Evolutionary conservation across 2,113 vertebrate genomes (phyloP).

Genomic region (Choloepus hoffmanni): DNA sequence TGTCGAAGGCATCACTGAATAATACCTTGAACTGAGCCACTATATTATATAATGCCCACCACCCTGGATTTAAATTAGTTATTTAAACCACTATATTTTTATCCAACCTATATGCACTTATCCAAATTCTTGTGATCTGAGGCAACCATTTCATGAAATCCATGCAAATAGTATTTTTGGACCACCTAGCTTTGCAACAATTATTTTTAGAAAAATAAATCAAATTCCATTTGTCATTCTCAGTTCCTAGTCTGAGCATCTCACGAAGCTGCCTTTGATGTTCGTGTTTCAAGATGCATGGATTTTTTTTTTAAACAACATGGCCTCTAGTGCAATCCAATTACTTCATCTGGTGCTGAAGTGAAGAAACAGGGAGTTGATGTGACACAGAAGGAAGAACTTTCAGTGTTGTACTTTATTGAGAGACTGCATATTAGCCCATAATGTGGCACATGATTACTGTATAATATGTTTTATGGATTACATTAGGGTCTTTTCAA

Average conservation of each 20-base stretch:
- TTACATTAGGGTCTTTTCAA: not conserved
- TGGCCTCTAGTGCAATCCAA: slow-evolving; percentile 23
- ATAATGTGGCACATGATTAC: not conserved
- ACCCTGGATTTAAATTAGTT: not conserved
- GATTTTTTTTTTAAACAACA: not conserved
- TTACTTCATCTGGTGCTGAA: slow-evolving; percentile 22
- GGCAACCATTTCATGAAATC: not conserved
- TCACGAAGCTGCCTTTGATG: slow-evolving; percentile 52
- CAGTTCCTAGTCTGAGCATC: slow-evolving; percentile 54
- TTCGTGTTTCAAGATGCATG: slow-evolving; percentile 43
- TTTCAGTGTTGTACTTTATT: not conserved
- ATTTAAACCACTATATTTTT: not conserved
- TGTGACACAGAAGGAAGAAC: not conserved
- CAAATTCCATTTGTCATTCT: not conserved
- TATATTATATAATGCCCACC: not conserved
- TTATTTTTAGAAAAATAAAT: not conserved
- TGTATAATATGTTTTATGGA: not conserved
- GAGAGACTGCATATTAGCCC: not conserved
- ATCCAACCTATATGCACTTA: not conserved
- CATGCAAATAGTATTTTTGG: not conserved
- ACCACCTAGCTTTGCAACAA: not conserved
- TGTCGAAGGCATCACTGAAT: not conserved
- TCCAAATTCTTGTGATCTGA: not conserved
- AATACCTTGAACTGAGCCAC: not conserved
- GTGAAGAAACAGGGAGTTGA: not conserved